Percentiles rank a stretch among this genome's conserved stretches.
Conservation (phyloP, 2,797 vertebrate species). For the Cyprinella venusta region DNA sequence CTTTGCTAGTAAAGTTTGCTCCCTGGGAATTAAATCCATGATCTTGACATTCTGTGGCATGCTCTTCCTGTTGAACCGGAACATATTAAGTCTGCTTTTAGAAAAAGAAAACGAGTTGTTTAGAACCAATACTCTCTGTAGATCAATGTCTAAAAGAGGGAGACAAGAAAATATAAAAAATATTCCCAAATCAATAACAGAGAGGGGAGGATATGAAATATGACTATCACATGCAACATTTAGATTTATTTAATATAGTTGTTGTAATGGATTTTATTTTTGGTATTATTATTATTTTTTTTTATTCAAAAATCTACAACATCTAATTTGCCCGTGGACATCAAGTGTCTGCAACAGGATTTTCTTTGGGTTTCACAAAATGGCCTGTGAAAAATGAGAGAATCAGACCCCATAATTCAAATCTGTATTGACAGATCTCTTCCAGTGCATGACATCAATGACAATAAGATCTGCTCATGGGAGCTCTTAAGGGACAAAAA, state of each 20-base stretch:
- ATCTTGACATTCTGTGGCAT: background rate
- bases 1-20: background rate
- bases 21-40: background rate
- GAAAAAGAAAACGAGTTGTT: background rate
- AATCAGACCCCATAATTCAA: background rate
- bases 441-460: background rate
- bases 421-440: constrained; percentile 9
- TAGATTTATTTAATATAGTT: background rate
- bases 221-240: background rate
- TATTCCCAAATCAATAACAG: too few relatives aligned
- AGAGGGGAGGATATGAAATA: too few relatives aligned
- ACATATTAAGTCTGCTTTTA: background rate
- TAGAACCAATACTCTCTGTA: background rate
- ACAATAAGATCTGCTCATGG: background rate
- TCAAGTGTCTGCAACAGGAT: background rate
- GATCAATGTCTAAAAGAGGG: background rate
- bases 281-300: too few relatives aligned
- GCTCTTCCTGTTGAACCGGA: background rate
- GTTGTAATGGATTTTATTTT: too few relatives aligned
- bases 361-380: background rate
- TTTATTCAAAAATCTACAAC: background rate
- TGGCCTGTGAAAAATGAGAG: background rate
- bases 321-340: background rate
- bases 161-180: too few relatives aligned
- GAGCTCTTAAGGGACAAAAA: background rate